phyloP scores from a whole-genome alignment of 2,888 invertebrate genomes.

The Beris chalybata region DNA sequence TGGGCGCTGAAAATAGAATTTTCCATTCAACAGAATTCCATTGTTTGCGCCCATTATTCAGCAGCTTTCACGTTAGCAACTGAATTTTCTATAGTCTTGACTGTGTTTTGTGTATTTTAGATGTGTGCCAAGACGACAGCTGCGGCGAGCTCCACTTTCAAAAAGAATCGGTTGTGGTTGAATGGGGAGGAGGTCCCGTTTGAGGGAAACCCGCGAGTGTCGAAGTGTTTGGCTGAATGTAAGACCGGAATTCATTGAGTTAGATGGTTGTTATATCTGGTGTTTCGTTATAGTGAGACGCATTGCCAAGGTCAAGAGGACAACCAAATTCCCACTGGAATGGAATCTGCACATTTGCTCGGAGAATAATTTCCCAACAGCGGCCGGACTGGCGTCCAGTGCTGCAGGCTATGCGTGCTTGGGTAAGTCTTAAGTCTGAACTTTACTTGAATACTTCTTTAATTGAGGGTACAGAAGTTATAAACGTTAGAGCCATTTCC shows the following conservation, averaged over 20 bases:
- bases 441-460: neutral
- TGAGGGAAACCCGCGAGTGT: slow-evolving; percentile 71
- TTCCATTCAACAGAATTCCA: neutral
- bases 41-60: neutral
- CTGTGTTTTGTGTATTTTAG: slow-evolving; percentile 52
- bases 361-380: slow-evolving; percentile 97
- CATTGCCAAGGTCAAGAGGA: slow-evolving; percentile 45
- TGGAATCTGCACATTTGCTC: slow-evolving; percentile 85
- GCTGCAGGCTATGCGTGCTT: slow-evolving; percentile 98
- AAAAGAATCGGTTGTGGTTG: slow-evolving; percentile 81
- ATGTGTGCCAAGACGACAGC: slow-evolving; percentile 92
- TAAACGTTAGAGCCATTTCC: no score
- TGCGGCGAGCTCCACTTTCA: slow-evolving; percentile 70
- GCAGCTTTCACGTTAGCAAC: neutral
- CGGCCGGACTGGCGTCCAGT: slow-evolving; percentile 96
- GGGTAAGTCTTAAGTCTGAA: slow-evolving; percentile 52
- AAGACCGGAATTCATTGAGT: slow-evolving; percentile 41
- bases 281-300: slow-evolving; percentile 45
- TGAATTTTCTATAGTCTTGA: neutral
- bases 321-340: slow-evolving; percentile 53
- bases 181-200: slow-evolving; percentile 82
- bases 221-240: slow-evolving; percentile 76
- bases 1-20: neutral
- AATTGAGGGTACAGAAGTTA: neutral
- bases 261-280: neutral